Evolutionary conservation across 2,888 invertebrate genomes (phyloP), one percentile per base, ranked within the genome.

Genomic region (Drosophila falleni): DNA sequence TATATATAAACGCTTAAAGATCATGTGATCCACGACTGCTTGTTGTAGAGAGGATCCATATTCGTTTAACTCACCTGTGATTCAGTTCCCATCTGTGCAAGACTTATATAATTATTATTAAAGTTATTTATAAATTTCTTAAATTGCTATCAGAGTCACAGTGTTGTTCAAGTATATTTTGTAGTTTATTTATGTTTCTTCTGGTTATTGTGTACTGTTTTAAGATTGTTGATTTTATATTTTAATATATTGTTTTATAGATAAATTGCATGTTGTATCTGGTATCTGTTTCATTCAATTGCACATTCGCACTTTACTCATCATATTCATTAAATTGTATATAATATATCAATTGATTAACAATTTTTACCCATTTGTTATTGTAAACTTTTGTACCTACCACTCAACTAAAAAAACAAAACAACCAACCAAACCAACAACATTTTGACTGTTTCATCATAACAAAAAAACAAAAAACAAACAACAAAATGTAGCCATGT

Each of bases 401-500:
- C 66, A 67, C 47, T 42, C 53, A 62, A 67, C 63, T 44, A 66
- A 67, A 65, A 49, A 66, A 71, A 50, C 65, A 67, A 65, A 67
- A 65, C 47, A 66, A 71, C 56, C 65, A 67, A 70, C 53, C 68
- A 59, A 58, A 71, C 55, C 67, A 78, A 83, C 77, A 71, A 84
- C 80, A 79, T 81, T 72, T 75, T 83, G 85, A 80, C 74, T 81
- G 82, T 88, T 81, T 58, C 75, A 75, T 78, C 77, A 75, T 75
- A 82, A 84, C 56, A 67, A 69, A 74, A 74, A 47, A 33, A 19
- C 16, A 37, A 53, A 58, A 29, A n/a, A n/a, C n/a, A n/a, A 66
- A 74, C 74, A 76, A 29, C 29, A 77, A 77, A 69, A 71, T 77
- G 89, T 91, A 90, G 90, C 88, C 89, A 88, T 90, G 86, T 90